A percentile compares a stretch with the other conserved stretches of the same genome.
These are phyloP conservation scores for Pseudopodoces humilis DNA, from an alignment of 2,113 vertebrate genomes.

Conservation along the genomic window DNA sequence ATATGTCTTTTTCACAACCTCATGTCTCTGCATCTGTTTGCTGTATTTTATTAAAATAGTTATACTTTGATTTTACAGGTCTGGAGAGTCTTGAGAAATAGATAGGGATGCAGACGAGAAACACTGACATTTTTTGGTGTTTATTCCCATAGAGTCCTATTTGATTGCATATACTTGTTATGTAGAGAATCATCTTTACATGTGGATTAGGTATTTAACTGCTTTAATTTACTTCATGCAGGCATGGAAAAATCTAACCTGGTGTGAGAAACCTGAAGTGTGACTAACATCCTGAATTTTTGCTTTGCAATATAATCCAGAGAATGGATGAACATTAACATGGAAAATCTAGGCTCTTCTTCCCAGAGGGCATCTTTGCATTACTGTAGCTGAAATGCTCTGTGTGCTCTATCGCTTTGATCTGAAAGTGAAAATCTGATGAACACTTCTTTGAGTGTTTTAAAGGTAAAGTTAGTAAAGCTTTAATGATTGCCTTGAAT, in stretches of 20 bases:
- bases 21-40: background rate
- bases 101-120: background rate
- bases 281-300: conserved; percentile 31
- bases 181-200: background rate
- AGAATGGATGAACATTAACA: conserved; percentile 17
- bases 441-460: background rate
- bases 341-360: conserved; percentile 13
- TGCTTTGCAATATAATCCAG: conserved; percentile 10
- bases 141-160: background rate
- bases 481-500: background rate
- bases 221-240: background rate
- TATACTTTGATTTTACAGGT: background rate
- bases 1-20: background rate
- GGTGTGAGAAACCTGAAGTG: conserved; percentile 26
- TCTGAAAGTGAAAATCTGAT: background rate
- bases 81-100: background rate
- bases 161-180: background rate
- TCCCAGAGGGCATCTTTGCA: background rate
- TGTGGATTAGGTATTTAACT: background rate
- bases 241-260: conserved; percentile 16
- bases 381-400: background rate
- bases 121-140: background rate
- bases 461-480: background rate
- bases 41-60: background rate
- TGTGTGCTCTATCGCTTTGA: background rate